These are phyloP conservation scores for Cygnus olor DNA, from an alignment of 2,797 vertebrate species.

Conservation along the genomic window DNA sequence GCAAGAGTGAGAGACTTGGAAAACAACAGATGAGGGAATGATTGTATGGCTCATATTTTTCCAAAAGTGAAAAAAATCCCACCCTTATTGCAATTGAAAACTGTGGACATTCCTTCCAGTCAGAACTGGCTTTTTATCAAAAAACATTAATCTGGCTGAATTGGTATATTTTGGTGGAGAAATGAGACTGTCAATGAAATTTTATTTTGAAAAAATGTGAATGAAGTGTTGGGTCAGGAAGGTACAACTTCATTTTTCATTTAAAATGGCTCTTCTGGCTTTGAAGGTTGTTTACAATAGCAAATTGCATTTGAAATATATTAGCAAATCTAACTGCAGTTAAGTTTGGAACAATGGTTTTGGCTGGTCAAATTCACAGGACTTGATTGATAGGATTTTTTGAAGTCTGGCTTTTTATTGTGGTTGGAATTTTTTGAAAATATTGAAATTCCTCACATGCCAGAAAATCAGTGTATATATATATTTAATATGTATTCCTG, in stretches of 20 bases:
- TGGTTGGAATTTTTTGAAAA: background rate
- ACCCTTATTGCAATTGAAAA: background rate
- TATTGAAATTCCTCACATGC: background rate
- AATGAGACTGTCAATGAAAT: background rate
- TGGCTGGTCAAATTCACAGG: background rate
- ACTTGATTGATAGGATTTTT: background rate
- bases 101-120: background rate
- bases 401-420: background rate
- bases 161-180: background rate
- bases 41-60: too few relatives aligned
- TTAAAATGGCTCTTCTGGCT: background rate
- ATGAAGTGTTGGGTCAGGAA: background rate
- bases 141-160: background rate
- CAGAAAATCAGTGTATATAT: background rate
- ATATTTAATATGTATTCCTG: background rate
- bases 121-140: background rate
- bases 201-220: background rate
- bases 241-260: background rate
- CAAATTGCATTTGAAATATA: background rate
- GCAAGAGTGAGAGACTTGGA: accelerated
- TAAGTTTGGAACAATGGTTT: background rate
- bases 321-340: background rate
- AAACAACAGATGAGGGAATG: background rate
- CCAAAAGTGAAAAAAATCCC: background rate
- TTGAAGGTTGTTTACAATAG: background rate